These are phyloP conservation scores for Cettia cetti DNA, from an alignment of 2,113 vertebrate species.

Conservation along the genomic window DNA sequence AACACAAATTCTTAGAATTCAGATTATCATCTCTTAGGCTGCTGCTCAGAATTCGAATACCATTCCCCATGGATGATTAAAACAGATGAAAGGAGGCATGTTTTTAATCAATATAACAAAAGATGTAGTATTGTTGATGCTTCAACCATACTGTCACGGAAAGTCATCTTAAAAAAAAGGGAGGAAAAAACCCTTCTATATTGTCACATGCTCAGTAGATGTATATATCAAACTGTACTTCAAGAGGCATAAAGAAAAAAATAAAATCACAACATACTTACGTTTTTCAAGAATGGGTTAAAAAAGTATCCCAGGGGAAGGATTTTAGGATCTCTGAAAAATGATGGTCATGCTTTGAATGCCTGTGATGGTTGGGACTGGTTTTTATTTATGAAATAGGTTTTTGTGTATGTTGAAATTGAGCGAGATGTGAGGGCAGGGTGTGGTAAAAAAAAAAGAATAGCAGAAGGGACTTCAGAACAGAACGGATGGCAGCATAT, in stretches of 20 bases:
- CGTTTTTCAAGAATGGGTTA: background rate
- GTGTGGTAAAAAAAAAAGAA: background rate
- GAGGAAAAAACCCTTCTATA: background rate
- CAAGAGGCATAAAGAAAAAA: background rate
- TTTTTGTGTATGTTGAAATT: background rate
- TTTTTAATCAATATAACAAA: background rate
- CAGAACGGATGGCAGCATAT: background rate
- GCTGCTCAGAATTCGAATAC: background rate
- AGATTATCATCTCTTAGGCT: background rate
- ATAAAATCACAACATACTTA: background rate
- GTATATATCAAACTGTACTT: background rate
- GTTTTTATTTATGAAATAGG: background rate
- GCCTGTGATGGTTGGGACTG: background rate
- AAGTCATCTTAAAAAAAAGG: background rate
- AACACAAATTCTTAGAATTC: background rate
- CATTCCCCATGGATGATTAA: background rate
- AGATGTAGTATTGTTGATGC: background rate
- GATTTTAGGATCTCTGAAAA: background rate
- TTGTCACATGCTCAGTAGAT: background rate
- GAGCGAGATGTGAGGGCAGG: background rate
- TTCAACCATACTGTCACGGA: background rate
- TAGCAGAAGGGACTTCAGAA: background rate
- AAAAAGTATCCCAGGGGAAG: background rate
- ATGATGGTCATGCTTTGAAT: background rate
- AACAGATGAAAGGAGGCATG: background rate